Percentiles rank a stretch among this genome's conserved stretches.
These are phyloP conservation scores for Dicrostonyx torquatus DNA, from an alignment of 2,797 vertebrate genomes.

Conservation along the genomic window DNA sequence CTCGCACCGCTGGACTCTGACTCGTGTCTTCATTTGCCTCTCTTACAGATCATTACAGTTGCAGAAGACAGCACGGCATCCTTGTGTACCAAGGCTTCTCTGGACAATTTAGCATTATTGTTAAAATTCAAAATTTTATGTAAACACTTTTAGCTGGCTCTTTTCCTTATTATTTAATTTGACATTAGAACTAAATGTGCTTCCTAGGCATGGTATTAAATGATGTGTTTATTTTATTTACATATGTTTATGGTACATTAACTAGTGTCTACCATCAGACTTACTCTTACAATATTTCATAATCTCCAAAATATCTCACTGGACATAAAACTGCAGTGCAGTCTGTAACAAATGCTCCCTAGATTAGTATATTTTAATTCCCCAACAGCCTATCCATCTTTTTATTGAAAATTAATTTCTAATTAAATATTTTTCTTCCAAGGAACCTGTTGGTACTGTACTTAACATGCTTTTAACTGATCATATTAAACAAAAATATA, in stretches of 20 bases:
- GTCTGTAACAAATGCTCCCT: neutral
- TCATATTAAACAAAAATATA: neutral
- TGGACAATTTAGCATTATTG: slow-evolving; percentile 73
- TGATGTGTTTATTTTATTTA: slow-evolving; percentile 65
- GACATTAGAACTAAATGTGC: slow-evolving; percentile 72
- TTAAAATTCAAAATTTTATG: slow-evolving; percentile 62
- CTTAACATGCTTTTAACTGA: neutral
- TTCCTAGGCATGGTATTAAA: slow-evolving; percentile 73
- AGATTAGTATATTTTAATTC: neutral
- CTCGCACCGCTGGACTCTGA: neutral
- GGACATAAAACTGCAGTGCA: neutral
- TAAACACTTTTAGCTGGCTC: slow-evolving; percentile 70
- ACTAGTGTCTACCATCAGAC: slow-evolving; percentile 63
- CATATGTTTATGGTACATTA: slow-evolving; percentile 22
- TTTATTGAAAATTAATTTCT: neutral
- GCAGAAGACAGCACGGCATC: neutral
- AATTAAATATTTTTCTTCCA: neutral
- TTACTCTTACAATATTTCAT: neutral
- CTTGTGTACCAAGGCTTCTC: slow-evolving; percentile 54
- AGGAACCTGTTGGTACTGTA: neutral
- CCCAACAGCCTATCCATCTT: neutral
- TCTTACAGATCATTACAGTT: neutral
- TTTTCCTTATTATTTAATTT: slow-evolving; percentile 77
- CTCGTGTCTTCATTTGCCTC: neutral
- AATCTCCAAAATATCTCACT: slow-evolving; percentile 46